Evolutionary conservation across 2,888 invertebrate species (phyloP).

Genomic region (Druceiella hillmani): DNA sequence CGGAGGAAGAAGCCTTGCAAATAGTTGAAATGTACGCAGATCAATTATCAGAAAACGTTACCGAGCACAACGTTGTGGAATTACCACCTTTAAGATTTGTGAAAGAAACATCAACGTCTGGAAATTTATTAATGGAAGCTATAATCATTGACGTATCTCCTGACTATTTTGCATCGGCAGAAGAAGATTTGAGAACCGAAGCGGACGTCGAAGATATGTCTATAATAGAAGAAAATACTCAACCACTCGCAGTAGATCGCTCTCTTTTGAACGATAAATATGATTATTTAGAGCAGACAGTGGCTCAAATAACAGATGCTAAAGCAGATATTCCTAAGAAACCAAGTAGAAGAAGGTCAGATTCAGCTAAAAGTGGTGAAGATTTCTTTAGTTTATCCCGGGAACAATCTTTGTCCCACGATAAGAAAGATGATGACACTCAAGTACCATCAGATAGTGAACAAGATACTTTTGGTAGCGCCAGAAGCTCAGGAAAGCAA

Average conservation of each 20-base stretch:
- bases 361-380: slow-evolving; percentile 54
- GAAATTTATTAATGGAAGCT: slow-evolving; percentile 85
- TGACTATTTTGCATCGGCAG: slow-evolving; percentile 73
- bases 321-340: slow-evolving; percentile 51
- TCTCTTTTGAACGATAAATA: slow-evolving; percentile 45
- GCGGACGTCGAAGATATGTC: slow-evolving; percentile 84
- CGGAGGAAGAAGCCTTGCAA: slow-evolving; percentile 86
- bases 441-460: slow-evolving; percentile 55
- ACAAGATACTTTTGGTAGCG: slow-evolving; percentile 62
- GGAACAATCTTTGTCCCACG: slow-evolving; percentile 55
- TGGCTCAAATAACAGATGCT: slow-evolving; percentile 46
- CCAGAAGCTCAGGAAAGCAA: slow-evolving; percentile 51
- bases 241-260: slow-evolving; percentile 45
- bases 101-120: slow-evolving; percentile 84
- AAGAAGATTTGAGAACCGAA: slow-evolving; percentile 79
- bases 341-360: slow-evolving; percentile 61
- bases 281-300: slow-evolving; percentile 51
- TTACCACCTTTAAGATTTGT: slow-evolving; percentile 82
- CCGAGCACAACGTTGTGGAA: slow-evolving; percentile 80
- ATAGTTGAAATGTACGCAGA: slow-evolving; percentile 94
- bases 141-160: slow-evolving; percentile 86
- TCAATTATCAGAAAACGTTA: slow-evolving; percentile 82
- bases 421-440: slow-evolving; percentile 55
- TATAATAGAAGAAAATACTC: slow-evolving; percentile 66
- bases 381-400: slow-evolving; percentile 61